phyloP scores from a whole-genome alignment of 2,888 invertebrate species.

The Nesidiocoris tenuis region DNA sequence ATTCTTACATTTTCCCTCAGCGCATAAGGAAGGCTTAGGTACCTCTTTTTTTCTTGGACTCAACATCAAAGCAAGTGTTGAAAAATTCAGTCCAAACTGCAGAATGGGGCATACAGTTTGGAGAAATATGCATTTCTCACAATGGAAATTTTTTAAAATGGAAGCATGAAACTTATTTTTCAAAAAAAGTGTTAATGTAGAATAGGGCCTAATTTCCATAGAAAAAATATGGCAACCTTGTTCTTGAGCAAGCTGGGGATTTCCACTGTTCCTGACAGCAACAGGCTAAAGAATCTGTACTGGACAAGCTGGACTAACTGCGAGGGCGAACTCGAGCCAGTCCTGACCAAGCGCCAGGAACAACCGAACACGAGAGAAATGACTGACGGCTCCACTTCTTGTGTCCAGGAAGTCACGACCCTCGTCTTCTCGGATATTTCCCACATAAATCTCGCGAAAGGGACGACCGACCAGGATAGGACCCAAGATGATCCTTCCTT shows the following conservation, averaged over 20 bases:
- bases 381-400: constrained; percentile 30
- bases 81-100: no score
- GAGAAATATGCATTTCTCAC: no score
- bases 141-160: no score
- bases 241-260: neutral
- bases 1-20: no score
- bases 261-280: neutral
- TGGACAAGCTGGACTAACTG: neutral
- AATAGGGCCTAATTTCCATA: no score
- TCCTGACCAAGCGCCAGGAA: neutral
- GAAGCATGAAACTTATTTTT: no score
- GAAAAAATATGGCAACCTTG: no score
- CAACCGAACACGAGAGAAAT: constrained; percentile 9
- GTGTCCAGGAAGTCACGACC: constrained; percentile 32
- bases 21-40: no score
- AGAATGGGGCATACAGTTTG: no score
- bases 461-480: neutral
- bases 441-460: constrained; percentile 30
- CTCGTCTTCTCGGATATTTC: constrained; percentile 14
- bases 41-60: no score
- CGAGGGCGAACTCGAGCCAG: neutral
- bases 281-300: neutral
- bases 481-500: neutral
- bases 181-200: no score
- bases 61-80: no score